phyloP scores from a whole-genome alignment of 1,140 invertebrate species.

The Caenorhabditis elegans region DNA sequence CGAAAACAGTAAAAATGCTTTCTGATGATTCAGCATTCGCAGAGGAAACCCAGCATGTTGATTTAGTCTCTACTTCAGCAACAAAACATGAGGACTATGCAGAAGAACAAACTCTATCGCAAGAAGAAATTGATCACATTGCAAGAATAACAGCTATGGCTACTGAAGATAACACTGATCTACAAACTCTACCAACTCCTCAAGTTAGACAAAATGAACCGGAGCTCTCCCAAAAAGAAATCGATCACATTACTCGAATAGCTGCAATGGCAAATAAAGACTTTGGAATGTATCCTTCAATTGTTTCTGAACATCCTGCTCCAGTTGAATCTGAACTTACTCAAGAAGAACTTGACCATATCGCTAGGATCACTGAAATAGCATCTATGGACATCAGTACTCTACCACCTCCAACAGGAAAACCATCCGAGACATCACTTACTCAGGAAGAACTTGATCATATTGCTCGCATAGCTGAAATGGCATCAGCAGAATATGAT shows the following conservation, averaged over 20 bases:
- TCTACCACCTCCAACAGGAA: background rate
- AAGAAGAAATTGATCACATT: constrained; percentile 31
- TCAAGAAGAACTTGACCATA: constrained; percentile 36
- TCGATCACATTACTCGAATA: constrained; percentile 33
- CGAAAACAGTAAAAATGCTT: no score
- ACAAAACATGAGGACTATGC: background rate
- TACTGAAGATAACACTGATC: background rate
- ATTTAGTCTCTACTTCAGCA: background rate
- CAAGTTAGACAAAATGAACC: background rate
- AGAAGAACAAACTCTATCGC: background rate
- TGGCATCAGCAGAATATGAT: background rate
- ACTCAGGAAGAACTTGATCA: background rate
- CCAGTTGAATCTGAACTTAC: background rate
- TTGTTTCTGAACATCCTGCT: background rate
- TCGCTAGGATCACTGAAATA: constrained; percentile 41
- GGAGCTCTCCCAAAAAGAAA: background rate
- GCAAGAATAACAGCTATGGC: background rate
- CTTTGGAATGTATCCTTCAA: background rate
- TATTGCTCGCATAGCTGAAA: background rate
- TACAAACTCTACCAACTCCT: no score
- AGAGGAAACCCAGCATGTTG: no score
- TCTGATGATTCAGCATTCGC: no score
- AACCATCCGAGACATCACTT: background rate
- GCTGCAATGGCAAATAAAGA: background rate
- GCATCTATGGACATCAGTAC: background rate